A percentile compares a stretch with the other conserved stretches of the same genome.
These are phyloP conservation scores for Chrysocyon brachyurus DNA, from an alignment of 2,797 vertebrate species.

Conservation along the genomic window DNA sequence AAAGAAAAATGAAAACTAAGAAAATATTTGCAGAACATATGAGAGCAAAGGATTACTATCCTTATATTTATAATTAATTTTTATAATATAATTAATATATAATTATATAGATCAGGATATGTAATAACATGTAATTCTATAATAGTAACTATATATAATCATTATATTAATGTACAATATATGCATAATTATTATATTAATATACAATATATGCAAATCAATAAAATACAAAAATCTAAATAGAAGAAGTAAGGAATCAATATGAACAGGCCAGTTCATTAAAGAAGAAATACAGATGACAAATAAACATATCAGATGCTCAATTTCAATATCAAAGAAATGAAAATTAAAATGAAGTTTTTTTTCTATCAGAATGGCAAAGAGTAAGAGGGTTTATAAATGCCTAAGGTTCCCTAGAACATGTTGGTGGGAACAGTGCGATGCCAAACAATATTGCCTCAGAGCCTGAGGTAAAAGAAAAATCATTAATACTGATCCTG, in stretches of 20 bases:
- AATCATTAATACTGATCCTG: neutral
- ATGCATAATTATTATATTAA: neutral
- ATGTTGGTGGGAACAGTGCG: neutral
- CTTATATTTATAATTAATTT: neutral
- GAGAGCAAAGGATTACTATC: neutral
- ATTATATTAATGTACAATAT: neutral
- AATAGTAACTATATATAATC: neutral
- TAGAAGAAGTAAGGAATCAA: conserved; percentile 14
- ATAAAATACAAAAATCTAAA: neutral
- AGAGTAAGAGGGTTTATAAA: conserved; percentile 13
- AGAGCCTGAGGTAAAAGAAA: conserved; percentile 8
- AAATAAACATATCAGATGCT: neutral
- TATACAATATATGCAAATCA: neutral
- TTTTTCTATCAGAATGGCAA: neutral
- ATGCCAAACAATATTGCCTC: neutral
- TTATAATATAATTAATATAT: neutral
- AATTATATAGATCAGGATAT: neutral
- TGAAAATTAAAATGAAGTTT: conserved; percentile 46
- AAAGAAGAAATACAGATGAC: neutral
- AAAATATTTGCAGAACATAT: conserved; percentile 28
- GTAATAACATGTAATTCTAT: neutral
- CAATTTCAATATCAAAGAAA: neutral
- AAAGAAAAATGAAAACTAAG: conserved; percentile 1
- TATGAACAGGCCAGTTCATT: neutral
- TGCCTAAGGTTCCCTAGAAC: neutral